phyloP scores from a whole-genome alignment of 2,797 vertebrate genomes.

The Phataginus tetradactyla region DNA sequence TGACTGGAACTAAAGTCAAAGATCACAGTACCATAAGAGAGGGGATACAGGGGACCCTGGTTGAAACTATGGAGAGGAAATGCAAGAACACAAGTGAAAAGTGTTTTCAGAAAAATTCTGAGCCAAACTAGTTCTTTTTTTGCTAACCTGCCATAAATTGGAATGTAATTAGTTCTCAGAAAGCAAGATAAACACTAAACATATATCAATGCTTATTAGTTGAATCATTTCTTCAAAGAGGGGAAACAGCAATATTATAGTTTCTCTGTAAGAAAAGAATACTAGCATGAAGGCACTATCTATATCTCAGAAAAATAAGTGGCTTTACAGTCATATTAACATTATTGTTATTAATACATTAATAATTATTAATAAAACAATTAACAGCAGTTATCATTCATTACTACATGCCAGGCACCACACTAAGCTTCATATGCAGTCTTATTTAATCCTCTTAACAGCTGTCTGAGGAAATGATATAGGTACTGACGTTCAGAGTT shows the following conservation, averaged over 20 bases:
- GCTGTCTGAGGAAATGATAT: neutral
- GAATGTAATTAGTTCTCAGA: neutral
- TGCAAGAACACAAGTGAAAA: neutral
- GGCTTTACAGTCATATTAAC: neutral
- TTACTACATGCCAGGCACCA: neutral
- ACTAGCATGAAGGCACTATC: neutral
- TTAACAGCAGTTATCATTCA: neutral
- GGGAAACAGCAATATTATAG: neutral
- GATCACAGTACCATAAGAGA: conserved; percentile 19
- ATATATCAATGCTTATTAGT: neutral
- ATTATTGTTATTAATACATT: neutral
- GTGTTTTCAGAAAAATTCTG: conserved; percentile 29
- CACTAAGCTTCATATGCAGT: conserved; percentile 10
- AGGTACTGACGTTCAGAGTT: neutral
- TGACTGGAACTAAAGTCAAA: conserved; percentile 30
- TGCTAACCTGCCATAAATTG: neutral
- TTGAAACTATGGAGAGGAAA: conserved; percentile 1
- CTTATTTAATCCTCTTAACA: neutral
- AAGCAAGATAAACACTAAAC: neutral
- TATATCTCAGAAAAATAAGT: conserved; percentile 14
- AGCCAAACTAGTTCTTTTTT: neutral
- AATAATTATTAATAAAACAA: conserved; percentile 27
- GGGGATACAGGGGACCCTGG: neutral
- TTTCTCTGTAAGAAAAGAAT: neutral
- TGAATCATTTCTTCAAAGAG: conserved; percentile 9